These are phyloP conservation scores for Vipera ursinii DNA, from an alignment of 2,797 vertebrate genomes.

Conservation along the genomic window DNA sequence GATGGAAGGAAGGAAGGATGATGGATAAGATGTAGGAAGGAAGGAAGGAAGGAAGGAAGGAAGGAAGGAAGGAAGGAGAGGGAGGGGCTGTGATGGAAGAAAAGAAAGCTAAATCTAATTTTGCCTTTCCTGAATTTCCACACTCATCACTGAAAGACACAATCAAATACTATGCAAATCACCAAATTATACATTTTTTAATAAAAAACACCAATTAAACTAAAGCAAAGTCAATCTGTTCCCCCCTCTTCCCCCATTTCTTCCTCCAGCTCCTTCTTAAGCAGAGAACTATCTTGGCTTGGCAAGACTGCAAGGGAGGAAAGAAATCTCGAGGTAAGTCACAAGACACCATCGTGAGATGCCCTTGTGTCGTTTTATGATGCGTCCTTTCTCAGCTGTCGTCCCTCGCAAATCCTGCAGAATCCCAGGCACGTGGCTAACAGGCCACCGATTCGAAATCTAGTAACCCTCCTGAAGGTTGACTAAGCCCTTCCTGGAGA, in stretches of 20 bases:
- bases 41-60: not conserved
- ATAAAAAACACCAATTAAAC: not conserved
- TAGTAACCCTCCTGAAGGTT: not conserved
- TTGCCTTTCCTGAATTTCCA: not conserved
- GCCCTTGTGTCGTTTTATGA: not conserved
- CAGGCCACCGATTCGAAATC: rapidly evolving
- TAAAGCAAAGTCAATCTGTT: not conserved
- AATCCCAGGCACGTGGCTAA: rapidly evolving
- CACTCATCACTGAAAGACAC: not conserved
- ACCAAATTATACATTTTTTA: not conserved
- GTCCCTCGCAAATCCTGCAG: not conserved
- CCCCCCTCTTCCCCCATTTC: not conserved
- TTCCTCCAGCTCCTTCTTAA: not conserved
- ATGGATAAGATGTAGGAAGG: not conserved
- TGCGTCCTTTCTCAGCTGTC: not conserved
- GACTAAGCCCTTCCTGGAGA: not conserved
- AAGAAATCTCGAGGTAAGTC: not conserved
- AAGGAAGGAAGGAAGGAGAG: not conserved
- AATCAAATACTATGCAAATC: not conserved
- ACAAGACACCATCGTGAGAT: no score
- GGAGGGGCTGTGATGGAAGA: not conserved
- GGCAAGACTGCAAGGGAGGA: not conserved
- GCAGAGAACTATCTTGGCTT: not conserved
- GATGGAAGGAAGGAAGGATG: not conserved
- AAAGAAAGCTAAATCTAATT: not conserved